Evolutionary conservation across 1,140 invertebrate genomes (phyloP), one percentile per base, ranked within the genome.

Genomic region (Zaprionus africanus): DNA sequence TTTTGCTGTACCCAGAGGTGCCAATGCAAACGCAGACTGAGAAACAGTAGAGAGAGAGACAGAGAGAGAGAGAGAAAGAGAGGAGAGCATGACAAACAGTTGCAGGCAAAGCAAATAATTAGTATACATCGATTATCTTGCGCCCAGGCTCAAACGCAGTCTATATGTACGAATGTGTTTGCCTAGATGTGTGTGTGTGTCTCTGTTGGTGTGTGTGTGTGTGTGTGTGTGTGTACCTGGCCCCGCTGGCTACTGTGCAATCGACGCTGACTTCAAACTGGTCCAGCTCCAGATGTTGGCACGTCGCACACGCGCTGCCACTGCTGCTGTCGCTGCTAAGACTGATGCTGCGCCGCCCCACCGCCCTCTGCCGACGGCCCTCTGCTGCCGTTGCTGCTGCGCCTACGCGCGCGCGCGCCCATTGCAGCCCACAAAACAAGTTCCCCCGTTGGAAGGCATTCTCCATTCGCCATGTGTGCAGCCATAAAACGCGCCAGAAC

Each of bases 41-140:
- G 22, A 31, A n/a, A n/a, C n/a, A n/a, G n/a, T 13, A 26, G 15
- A 34, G 24, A 38, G 36, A 41, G 36, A 5, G 0, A 19, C 19
- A 58, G 56, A 19, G 7, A 34, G 31, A 31, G 56, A 22, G 34
- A 19, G 12, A 34, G 34, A 31, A 34, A 22, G 34, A 36, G 22
- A 22, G 46, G 19, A 51, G 19, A 81, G 84, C 85, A 84, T 88
- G 84, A 88, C 85, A 90, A 90, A 90, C 85, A 90, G 85, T 90
- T 90, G 85, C 85, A 90, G 85, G 46, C 85, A 90, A 90, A 85
- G 85, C 85, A 90, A 90, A 90, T 90, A 90, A 90, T 90, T 90
- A 90, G 85, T 90, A 90, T 90, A 90, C 85, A 90, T 90, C 85
- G 85, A 90, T 90, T 90, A 90, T 90, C 85, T 90, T 90, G 76